Percentiles rank a stretch among this genome's conserved stretches.
phyloP scores from a whole-genome alignment of 37 sponge, comb jelly and placozoan genomes.

The Diacarnus erythraeanus region DNA sequence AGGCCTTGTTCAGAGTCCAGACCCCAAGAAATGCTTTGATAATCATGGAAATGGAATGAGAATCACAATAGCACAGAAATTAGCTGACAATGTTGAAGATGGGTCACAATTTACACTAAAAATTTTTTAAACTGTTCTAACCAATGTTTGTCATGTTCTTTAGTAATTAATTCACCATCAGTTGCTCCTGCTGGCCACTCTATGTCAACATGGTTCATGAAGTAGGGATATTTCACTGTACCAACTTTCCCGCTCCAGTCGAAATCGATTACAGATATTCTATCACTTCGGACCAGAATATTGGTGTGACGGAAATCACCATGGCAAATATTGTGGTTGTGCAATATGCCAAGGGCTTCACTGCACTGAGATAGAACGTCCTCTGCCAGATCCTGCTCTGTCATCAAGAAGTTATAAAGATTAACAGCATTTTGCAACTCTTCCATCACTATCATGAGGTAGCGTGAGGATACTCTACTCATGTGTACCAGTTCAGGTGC shows the following conservation, averaged over 20 bases:
- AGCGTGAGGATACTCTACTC: background rate
- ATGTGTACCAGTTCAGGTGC: background rate
- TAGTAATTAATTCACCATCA: background rate
- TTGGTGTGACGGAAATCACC: background rate
- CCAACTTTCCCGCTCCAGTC: background rate
- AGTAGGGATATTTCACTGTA: background rate
- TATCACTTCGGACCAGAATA: background rate
- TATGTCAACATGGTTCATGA: background rate
- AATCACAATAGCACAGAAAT: too few species aligned
- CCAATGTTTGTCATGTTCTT: background rate
- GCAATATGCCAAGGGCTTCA: background rate
- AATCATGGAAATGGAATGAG: too few species aligned
- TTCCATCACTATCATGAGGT: background rate
- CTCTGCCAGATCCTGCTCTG: background rate
- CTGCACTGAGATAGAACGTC: background rate
- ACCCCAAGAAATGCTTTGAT: too few species aligned
- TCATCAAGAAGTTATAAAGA: background rate
- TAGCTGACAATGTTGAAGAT: too few species aligned
- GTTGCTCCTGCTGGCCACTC: background rate
- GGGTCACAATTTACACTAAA: too few species aligned
- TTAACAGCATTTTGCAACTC: background rate
- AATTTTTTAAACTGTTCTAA: background rate
- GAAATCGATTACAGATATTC: background rate
- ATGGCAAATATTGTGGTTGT: background rate
- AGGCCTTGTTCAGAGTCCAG: too few species aligned